Conservation (phyloP, 2,888 invertebrate species). For the Eristalinus aeneus region DNA sequence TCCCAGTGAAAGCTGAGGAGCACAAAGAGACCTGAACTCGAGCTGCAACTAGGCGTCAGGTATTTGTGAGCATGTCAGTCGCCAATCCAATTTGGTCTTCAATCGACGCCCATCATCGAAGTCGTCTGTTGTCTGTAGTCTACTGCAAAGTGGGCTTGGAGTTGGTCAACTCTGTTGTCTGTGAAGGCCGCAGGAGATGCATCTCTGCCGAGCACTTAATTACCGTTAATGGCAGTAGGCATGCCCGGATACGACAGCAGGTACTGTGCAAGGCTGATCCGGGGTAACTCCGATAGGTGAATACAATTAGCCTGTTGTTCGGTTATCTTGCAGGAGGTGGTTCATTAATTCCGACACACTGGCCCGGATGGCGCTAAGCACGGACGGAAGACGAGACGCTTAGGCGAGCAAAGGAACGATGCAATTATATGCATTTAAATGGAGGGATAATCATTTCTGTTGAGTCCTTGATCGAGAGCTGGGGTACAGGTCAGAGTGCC, state of each 20-base stretch:
- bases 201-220: slow-evolving; percentile 45
- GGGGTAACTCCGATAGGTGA: not conserved
- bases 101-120: slow-evolving; percentile 19
- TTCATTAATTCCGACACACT: slow-evolving; percentile 42
- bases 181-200: slow-evolving; percentile 3
- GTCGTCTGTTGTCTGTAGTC: not conserved
- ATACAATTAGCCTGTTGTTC: slow-evolving; percentile 54
- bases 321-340: slow-evolving; percentile 29
- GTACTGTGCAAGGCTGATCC: slow-evolving; percentile 43
- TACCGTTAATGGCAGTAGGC: slow-evolving; percentile 45
- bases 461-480: not conserved
- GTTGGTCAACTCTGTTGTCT: slow-evolving; percentile 2
- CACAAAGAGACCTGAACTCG: too few relatives aligned
- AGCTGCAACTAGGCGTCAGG: not conserved
- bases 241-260: not conserved
- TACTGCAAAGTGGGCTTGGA: not conserved
- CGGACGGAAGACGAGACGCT: not conserved
- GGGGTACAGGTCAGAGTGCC: not conserved
- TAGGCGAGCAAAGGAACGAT: slow-evolving; percentile 40
- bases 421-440: slow-evolving; percentile 65
- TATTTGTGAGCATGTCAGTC: not conserved
- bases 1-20: too few relatives aligned
- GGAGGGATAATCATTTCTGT: slow-evolving; percentile 44
- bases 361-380: not conserved
- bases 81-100: not conserved